Base-by-base conservation (phyloP, 1,140 invertebrate species). In the Temnothorax longispinosus region DNA sequence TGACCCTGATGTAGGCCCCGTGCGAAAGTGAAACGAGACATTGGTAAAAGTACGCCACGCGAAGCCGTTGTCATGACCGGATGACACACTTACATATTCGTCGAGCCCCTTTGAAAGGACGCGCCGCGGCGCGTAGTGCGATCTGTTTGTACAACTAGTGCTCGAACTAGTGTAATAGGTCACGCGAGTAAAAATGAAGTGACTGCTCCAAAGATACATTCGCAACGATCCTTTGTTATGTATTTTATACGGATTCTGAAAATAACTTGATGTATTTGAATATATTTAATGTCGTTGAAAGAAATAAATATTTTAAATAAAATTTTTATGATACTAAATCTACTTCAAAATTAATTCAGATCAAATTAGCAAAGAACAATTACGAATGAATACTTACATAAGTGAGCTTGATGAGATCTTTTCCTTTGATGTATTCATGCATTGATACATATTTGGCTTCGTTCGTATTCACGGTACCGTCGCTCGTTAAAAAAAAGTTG, bases 11-110 rank as follows among this genome's bases (percentile, higher is more conserved):
- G 64, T 82, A 44, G 56, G 13, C 32, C 27, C 52, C 35, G 27
- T 38, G 80, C 41, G 69, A 84, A 75, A 84, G 80, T 84, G 80
- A 84, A 84, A 84, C 80, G 69, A 75, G 54, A 2, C 80, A 60
- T 84, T 35, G 69, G 54, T 60, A 75, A 60, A 84, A 84, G 54
- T 50, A 44, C 15, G 15, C 65, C 67, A 72, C 38, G 27, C 67
- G 27, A 47, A 27, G 47, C 32, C 4, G 78, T 62, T 38, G 69
- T 60, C 54, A 71, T 44, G 32, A 84, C 44, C 54, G 27, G 80
- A 60, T 75, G 69, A 74, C 80, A 84, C 80, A 84, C 69, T 84
- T 84, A 41, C 41, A 74, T 47, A 62, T 60, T 75, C 44, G 41
- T 74, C 38, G 32, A 35, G 54, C 32, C 4, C 13, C 13, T 47